Evolutionary conservation across 92 coral and sea anemone species (phyloP).

Genomic region (Phenganax marumi): DNA sequence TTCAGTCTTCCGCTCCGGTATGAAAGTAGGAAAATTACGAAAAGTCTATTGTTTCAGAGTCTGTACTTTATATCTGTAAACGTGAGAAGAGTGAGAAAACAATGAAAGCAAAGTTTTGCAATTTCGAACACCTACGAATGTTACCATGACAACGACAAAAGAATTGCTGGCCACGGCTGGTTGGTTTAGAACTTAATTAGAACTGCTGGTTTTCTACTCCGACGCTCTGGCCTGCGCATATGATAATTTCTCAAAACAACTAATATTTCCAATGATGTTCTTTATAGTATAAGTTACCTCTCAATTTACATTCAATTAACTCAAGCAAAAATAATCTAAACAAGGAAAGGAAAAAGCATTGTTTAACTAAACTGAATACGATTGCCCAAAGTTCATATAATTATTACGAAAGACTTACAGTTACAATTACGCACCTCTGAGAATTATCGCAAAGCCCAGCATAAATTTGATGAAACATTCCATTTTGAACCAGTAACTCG

Average conservation of each 20-base stretch:
- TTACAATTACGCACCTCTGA: conserved; percentile 41
- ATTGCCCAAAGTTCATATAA: conserved; percentile 36
- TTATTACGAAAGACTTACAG: background rate
- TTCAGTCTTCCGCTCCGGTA: too few relatives aligned
- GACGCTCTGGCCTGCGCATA: too few relatives aligned
- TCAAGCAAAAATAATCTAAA: conserved; percentile 19
- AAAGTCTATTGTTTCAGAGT: too few relatives aligned
- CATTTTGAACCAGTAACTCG: conserved; percentile 61
- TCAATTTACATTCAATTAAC: conserved; percentile 16
- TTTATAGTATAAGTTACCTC: conserved; percentile 20
- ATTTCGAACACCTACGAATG: too few relatives aligned
- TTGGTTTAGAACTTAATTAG: too few relatives aligned
- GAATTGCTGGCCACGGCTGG: too few relatives aligned
- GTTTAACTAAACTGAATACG: background rate
- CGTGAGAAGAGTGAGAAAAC: too few relatives aligned
- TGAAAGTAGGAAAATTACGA: too few relatives aligned
- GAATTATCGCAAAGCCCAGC: conserved; percentile 70
- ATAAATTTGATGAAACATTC: conserved; percentile 65
- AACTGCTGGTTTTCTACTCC: too few relatives aligned
- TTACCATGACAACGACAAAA: too few relatives aligned
- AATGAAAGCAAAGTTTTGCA: too few relatives aligned
- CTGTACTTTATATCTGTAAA: too few relatives aligned
- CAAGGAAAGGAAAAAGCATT: background rate
- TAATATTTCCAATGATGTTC: background rate
- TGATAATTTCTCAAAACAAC: conserved; percentile 15